Conservation (phyloP, 2,113 vertebrate species). For the Hepsetus odoe region DNA sequence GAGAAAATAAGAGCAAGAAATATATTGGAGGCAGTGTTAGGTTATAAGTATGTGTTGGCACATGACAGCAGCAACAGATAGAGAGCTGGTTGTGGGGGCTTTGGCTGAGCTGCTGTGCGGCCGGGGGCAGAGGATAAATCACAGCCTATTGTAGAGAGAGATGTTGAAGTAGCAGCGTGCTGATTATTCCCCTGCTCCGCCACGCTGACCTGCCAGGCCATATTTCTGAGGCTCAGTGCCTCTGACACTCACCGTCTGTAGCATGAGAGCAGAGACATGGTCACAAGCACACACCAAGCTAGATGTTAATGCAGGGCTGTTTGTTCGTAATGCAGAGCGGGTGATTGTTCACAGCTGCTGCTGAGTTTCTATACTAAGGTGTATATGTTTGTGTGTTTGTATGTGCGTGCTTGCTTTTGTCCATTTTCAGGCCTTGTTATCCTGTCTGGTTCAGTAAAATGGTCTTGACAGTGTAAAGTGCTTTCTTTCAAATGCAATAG, state of each 20-base stretch:
- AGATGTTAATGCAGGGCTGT: not conserved
- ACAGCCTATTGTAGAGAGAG: constrained; percentile 56
- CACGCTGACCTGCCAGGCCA: constrained; percentile 46
- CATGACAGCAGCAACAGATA: not conserved
- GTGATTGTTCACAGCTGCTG: not conserved
- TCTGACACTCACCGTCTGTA: constrained; percentile 59
- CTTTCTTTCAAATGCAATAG: too few species aligned
- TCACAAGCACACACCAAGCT: constrained; percentile 30
- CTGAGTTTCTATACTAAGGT: too few species aligned
- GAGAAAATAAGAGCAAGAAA: not conserved
- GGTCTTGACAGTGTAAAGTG: too few species aligned
- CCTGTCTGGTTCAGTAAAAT: too few species aligned
- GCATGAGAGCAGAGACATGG: constrained; percentile 13
- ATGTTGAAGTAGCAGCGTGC: constrained; percentile 47
- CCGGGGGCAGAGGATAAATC: constrained; percentile 48
- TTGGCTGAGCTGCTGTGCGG: not conserved
- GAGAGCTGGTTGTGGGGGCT: constrained; percentile 19
- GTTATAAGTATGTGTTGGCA: not conserved
- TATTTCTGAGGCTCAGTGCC: constrained; percentile 54
- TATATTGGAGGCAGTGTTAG: not conserved
- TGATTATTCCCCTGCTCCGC: constrained; percentile 57
- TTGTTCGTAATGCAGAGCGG: not conserved
- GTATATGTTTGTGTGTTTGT: not conserved
- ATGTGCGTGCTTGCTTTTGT: not conserved
- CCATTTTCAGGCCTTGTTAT: too few species aligned